These are phyloP conservation scores for Limnephilus auricula DNA, from an alignment of 2,888 invertebrate species.

Conservation along the genomic window DNA sequence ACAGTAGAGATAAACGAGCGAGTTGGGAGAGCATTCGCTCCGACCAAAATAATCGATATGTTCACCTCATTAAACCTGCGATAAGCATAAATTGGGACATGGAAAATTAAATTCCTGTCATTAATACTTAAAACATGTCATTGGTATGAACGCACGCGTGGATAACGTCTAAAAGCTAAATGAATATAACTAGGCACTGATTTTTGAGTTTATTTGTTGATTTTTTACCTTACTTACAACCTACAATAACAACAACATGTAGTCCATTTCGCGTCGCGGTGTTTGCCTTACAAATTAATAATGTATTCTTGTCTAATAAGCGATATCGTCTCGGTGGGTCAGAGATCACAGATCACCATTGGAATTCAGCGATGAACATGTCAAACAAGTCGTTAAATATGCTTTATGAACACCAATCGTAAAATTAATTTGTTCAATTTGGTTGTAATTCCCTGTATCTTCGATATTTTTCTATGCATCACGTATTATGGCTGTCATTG, in stretches of 20 bases:
- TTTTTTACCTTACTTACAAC: too few relatives aligned
- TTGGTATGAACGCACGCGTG: background rate
- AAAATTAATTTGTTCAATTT: background rate
- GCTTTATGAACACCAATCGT: background rate
- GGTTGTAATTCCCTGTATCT: background rate
- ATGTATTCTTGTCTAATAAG: background rate
- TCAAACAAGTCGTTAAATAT: background rate
- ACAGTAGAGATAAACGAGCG: conserved; percentile 43
- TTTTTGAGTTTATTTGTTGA: too few relatives aligned
- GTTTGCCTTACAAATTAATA: background rate
- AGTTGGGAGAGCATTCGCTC: conserved; percentile 31
- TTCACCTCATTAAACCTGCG: conserved; percentile 17
- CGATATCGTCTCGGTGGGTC: background rate
- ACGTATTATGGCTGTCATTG: too few relatives aligned
- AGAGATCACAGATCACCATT: background rate
- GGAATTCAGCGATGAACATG: background rate
- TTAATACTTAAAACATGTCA: background rate
- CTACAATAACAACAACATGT: too few relatives aligned
- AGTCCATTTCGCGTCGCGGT: background rate
- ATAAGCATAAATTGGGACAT: conserved; percentile 19
- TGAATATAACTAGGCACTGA: too few relatives aligned
- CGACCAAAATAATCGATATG: conserved; percentile 20
- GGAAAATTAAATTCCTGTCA: background rate
- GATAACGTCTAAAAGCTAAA: background rate
- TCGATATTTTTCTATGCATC: too few relatives aligned